Base-by-base conservation (phyloP, 2,888 invertebrate species). In the Drosophila helvetica region DNA sequence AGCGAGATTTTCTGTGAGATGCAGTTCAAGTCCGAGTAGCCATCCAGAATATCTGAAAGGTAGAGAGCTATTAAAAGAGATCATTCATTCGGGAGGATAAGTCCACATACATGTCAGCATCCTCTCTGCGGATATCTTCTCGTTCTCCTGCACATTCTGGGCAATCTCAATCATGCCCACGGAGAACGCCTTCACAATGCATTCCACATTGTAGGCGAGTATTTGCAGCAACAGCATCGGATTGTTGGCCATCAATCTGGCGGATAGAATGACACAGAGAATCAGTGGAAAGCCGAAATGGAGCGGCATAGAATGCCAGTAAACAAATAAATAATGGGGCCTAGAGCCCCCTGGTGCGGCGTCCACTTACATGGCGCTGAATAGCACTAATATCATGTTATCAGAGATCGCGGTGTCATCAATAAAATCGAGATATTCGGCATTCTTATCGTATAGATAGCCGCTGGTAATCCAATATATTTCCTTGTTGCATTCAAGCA, bases 221-320 rank as follows among this genome's bases (percentile, higher is more conserved):
- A 94, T 93, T 91, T 94, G 93, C 86, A 94, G 94, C 73, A 95
- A 91, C 81, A 95, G 94, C 89, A 95, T 94, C 42, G 95, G 93
- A 91, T 95, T 94, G 71, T 93, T 91, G 56, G 92, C 92, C 85
- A 93, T 93, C 62, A 94, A 90, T 79, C 94, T 94, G 71, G 5
- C 58, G 38, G 50, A 46, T 45, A 10, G 47, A 62, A 30, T 2
- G n/a, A 22, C 42, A 52, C 1, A 25, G 18, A 22, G 22, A 4
- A 22, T 22, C 3, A 55, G 9, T 33, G 12, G 33, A 30, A 6
- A 25, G 25, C 25, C 4, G 6, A 0, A 25, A 7, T 7, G 25
- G 25, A 25, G 25, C 1, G 25, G 1, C 8, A 5, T 30, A 9
- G 0, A 2, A 30, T 3, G 3, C 30, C 9, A 10, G 30, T 30